Conservation (phyloP, 2,797 vertebrate genomes). For the Botia almorhae region DNA sequence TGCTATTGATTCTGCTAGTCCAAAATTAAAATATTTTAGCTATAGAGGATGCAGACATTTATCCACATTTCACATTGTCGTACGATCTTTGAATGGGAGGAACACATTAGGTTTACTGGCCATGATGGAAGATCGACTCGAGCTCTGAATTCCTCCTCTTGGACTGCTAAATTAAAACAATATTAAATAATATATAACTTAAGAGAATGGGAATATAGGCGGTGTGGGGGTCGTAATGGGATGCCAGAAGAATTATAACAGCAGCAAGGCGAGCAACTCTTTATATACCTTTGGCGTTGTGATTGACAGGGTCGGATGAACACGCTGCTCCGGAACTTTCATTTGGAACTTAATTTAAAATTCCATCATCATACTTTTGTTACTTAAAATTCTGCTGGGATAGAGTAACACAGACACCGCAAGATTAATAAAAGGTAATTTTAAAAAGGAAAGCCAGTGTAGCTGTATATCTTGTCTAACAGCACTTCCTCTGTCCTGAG, state of each 20-base stretch:
- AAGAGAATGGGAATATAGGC: neutral
- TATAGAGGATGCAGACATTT: slow-evolving; percentile 25
- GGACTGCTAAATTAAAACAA: neutral
- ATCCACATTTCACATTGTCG: neutral
- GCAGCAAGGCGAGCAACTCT: neutral
- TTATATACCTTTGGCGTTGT: neutral
- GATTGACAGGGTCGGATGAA: neutral
- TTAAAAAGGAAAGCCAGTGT: slow-evolving; percentile 45
- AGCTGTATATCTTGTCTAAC: slow-evolving; percentile 35
- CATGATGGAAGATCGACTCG: neutral
- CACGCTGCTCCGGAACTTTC: neutral
- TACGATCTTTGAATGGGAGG: neutral
- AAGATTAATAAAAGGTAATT: slow-evolving; percentile 55
- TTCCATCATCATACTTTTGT: slow-evolving; percentile 45
- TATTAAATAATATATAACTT: neutral
- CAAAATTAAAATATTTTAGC: slow-evolving; percentile 47
- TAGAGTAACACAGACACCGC: slow-evolving; percentile 25
- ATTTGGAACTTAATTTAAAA: slow-evolving; percentile 41
- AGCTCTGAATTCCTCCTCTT: neutral
- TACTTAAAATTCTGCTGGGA: slow-evolving; percentile 52
- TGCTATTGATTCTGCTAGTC: slow-evolving; percentile 17
- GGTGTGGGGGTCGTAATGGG: neutral
- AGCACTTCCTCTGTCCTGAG: slow-evolving; percentile 39
- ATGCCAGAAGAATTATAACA: neutral
- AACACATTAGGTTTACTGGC: neutral